phyloP scores from a whole-genome alignment of 1,140 invertebrate genomes.

The Adelges cooleyi region DNA sequence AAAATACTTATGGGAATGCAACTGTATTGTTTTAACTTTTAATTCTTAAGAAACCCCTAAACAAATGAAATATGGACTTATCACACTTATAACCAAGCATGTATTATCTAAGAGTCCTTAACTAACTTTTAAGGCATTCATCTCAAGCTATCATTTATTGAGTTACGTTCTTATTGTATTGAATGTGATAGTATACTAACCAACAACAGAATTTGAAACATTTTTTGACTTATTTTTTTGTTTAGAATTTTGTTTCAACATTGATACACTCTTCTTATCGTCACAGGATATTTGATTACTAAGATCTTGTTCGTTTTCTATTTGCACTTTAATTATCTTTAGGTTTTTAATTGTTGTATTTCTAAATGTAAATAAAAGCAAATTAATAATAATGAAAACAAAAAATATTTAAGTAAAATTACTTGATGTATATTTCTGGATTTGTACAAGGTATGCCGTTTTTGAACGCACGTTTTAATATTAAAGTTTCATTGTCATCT shows the following conservation, averaged over 20 bases:
- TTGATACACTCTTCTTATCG: neutral
- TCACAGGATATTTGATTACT: neutral
- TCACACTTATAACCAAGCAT: no score
- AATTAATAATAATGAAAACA: neutral
- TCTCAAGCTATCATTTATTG: no score
- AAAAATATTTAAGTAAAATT: conserved; percentile 33
- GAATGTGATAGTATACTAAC: no score
- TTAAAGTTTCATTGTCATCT: conserved; percentile 49
- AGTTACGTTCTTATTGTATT: no score
- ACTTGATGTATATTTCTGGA: conserved; percentile 47
- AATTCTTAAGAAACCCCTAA: no score
- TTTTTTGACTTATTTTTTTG: conserved; percentile 23
- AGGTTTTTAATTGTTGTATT: conserved; percentile 27
- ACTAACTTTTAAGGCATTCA: no score
- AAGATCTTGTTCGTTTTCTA: conserved; percentile 35
- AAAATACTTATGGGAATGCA: no score
- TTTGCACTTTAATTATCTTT: conserved; percentile 36
- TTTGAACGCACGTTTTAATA: conserved; percentile 61
- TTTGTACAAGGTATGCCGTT: conserved; percentile 61
- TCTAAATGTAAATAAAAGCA: conserved; percentile 3
- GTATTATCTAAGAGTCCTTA: no score
- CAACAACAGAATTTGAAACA: conserved; percentile 32
- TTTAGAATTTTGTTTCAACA: conserved; percentile 7
- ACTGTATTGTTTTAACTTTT: no score
- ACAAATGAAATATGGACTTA: no score